Conservation (phyloP, 2,797 vertebrate genomes). For the Onychomys arenicola region DNA sequence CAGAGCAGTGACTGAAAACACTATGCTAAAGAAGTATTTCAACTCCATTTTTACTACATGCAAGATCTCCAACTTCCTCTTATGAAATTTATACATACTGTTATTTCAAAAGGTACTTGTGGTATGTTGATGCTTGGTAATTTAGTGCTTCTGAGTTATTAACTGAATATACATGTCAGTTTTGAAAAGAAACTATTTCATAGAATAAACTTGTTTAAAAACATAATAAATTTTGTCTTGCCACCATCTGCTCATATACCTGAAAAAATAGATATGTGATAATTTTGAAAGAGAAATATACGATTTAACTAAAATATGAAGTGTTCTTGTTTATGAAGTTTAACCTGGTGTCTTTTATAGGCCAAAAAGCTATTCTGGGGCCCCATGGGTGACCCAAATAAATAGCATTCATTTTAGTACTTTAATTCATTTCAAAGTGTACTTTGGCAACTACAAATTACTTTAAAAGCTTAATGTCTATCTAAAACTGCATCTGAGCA, state of each 20-base stretch:
- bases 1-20: neutral
- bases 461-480: constrained; percentile 6
- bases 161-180: neutral
- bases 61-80: neutral
- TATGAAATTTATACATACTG: neutral
- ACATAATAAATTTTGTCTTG: neutral
- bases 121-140: neutral
- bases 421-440: neutral
- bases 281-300: neutral
- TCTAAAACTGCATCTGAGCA: constrained; percentile 11
- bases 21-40: neutral
- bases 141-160: neutral
- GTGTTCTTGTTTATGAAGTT: neutral
- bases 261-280: neutral
- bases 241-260: neutral
- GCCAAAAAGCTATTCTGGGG: neutral
- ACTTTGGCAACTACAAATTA: neutral
- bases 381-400: neutral
- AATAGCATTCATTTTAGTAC: neutral
- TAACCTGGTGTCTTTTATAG: neutral
- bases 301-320: neutral
- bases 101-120: constrained; percentile 45
- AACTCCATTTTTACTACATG: neutral
- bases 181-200: neutral
- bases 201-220: neutral